These are phyloP conservation scores for Fopius arisanus DNA, from an alignment of 1,140 invertebrate species.

Conservation along the genomic window DNA sequence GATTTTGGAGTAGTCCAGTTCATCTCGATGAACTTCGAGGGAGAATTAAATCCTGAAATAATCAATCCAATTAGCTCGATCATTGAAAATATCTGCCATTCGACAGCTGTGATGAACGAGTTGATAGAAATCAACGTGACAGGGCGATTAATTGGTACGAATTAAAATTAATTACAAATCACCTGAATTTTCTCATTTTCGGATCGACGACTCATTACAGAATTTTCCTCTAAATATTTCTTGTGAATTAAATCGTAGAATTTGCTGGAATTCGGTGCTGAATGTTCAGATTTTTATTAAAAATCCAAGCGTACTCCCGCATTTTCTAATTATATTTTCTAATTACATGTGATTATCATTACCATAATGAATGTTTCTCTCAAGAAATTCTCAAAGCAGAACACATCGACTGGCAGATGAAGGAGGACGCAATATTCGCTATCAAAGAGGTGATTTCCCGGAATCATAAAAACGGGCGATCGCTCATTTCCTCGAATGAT, in stretches of 20 bases:
- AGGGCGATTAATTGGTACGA: not conserved
- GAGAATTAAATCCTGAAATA: constrained; percentile 28
- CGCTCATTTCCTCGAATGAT: constrained; percentile 40
- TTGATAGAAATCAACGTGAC: not conserved
- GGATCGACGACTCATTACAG: no score
- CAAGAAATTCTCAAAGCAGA: constrained; percentile 46
- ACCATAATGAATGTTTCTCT: no score
- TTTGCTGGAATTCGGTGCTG: no score
- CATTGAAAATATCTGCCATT: constrained; percentile 43
- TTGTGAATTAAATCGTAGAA: no score
- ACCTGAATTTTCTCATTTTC: no score
- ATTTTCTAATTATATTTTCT: no score
- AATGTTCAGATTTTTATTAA: no score
- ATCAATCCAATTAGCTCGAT: constrained; percentile 39
- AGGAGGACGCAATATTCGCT: constrained; percentile 43
- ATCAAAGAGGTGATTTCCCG: constrained; percentile 44
- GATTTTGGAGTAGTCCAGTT: constrained; percentile 39
- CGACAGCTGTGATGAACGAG: not conserved
- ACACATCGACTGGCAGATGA: constrained; percentile 36
- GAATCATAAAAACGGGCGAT: constrained; percentile 42
- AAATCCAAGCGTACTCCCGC: no score
- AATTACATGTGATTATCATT: no score
- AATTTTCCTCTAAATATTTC: no score
- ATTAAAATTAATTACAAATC: not conserved
- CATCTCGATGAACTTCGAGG: constrained; percentile 39